Percentiles rank a stretch among this genome's conserved stretches.
Evolutionary conservation across 53 echinoderm and acorn worm genomes (phyloP).

Genomic region (Mesocentrotus franciscanus): DNA sequence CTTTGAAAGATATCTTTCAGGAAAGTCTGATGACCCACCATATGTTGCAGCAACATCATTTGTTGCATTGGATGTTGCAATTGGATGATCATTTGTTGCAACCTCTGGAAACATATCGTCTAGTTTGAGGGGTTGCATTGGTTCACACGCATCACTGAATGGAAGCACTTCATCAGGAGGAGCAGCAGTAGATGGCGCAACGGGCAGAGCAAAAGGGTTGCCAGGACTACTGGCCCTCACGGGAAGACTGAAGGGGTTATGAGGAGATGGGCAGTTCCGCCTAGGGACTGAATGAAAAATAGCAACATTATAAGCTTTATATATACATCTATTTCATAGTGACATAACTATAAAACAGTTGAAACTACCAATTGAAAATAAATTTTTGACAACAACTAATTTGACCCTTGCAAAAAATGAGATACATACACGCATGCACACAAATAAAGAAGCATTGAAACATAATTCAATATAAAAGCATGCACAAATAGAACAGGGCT

Average conservation of each 20-base stretch:
- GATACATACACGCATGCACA: too few species aligned
- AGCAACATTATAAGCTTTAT: not conserved
- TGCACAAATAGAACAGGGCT: too few species aligned
- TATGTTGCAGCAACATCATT: constrained; percentile 10
- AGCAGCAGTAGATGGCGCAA: not conserved
- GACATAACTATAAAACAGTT: not conserved
- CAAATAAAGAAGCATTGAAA: too few species aligned
- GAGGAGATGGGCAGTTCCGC: not conserved
- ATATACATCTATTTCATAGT: not conserved
- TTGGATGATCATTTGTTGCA: not conserved
- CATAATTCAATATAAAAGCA: too few species aligned
- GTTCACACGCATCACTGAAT: constrained; percentile 7
- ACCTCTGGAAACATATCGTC: not conserved
- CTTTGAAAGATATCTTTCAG: not conserved
- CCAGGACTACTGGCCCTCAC: constrained; percentile 22
- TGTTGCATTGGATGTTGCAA: not conserved
- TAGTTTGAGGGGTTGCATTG: constrained; percentile 21
- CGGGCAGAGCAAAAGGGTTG: constrained; percentile 33
- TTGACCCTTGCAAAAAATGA: too few species aligned
- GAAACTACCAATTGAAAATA: not conserved
- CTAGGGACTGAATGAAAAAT: not conserved
- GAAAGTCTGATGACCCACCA: not conserved
- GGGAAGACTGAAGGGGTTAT: constrained; percentile 20
- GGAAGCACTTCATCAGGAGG: not conserved
- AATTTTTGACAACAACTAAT: too few species aligned